Conservation (phyloP, 2,113 vertebrate genomes). For the Formicarius rufipectus region DNA sequence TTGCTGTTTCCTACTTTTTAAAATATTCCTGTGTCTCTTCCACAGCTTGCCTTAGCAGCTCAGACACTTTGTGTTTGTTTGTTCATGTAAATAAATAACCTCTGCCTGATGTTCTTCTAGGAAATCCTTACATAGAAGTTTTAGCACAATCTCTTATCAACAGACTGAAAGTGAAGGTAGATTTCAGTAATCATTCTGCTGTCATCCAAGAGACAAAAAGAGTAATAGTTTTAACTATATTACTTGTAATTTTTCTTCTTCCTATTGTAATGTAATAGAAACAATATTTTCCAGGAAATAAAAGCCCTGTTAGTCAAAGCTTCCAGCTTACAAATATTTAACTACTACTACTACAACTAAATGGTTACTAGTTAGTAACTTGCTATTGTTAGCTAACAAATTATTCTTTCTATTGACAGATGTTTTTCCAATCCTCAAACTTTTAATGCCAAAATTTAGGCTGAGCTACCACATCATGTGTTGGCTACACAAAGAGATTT, state of each 20-base stretch:
- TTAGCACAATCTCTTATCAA: background rate
- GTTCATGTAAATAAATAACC: background rate
- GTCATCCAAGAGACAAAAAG: background rate
- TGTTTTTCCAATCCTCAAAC: background rate
- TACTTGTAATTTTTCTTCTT: background rate
- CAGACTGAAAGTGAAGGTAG: background rate
- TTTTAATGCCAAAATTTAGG: background rate
- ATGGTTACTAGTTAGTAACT: no score
- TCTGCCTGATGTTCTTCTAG: background rate
- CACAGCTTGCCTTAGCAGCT: background rate
- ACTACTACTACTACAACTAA: background rate
- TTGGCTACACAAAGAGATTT: background rate
- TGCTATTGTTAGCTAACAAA: background rate
- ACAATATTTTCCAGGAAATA: background rate
- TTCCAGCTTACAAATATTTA: background rate
- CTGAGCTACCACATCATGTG: accelerated
- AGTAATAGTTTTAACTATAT: background rate
- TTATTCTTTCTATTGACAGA: background rate
- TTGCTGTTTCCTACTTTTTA: background rate
- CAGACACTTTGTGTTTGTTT: background rate
- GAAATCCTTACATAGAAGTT: background rate
- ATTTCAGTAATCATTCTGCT: background rate
- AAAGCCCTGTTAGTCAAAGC: background rate
- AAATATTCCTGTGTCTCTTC: background rate
- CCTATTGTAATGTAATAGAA: background rate